phyloP scores from a whole-genome alignment of 2,113 vertebrate genomes.

The Odobenus rosmarus region DNA sequence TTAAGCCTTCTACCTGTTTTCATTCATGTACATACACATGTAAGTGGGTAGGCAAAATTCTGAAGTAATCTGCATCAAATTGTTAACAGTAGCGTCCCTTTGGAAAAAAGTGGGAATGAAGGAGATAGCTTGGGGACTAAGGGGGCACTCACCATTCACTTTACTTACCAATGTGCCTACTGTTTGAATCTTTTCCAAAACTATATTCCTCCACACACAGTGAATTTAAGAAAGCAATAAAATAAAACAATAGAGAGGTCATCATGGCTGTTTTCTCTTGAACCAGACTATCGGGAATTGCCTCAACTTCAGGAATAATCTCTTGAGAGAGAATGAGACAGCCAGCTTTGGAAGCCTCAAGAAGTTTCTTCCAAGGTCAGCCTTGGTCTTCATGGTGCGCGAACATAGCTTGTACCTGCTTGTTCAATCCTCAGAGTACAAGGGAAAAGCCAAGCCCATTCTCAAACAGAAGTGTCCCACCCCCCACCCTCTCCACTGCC shows the following conservation, averaged over 20 bases:
- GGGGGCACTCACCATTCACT: background rate
- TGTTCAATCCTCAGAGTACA: background rate
- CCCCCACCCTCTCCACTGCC: no score
- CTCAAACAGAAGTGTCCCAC: background rate
- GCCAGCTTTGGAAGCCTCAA: background rate
- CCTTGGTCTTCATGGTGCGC: background rate
- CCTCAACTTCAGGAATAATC: background rate
- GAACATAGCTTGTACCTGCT: background rate
- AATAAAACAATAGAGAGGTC: background rate
- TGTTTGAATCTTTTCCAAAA: background rate
- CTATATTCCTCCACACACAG: background rate
- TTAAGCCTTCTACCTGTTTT: background rate
- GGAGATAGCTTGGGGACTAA: background rate
- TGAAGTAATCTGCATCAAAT: background rate
- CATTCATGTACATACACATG: background rate
- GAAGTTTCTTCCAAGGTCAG: background rate
- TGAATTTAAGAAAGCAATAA: slow-evolving; percentile 7
- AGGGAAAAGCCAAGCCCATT: background rate
- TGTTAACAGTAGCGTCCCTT: background rate
- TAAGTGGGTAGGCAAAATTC: background rate
- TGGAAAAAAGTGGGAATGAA: background rate
- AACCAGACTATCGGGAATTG: background rate
- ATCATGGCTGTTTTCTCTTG: background rate
- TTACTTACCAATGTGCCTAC: background rate
- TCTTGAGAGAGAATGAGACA: background rate